Evolutionary conservation across 2,888 invertebrate genomes (phyloP), one percentile per base, ranked within the genome.

Genomic region (Malthinus flaveolus): DNA sequence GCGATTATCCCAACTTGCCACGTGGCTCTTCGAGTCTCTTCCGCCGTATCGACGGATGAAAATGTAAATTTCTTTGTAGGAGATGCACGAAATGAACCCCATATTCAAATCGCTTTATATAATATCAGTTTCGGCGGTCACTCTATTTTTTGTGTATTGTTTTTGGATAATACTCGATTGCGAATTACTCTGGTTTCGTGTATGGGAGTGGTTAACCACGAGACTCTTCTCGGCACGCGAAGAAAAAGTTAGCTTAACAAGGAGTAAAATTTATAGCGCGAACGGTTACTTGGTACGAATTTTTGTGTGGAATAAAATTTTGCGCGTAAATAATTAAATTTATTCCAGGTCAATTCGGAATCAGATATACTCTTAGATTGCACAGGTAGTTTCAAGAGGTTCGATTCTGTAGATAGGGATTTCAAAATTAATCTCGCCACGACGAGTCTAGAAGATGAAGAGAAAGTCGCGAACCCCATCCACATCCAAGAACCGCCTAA

Each of bases 351-450:
- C 33, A 83, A 84, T 66, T 86, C 86, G 1, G 86, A 87, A 59
- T 85, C 86, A 1, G 87, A 87, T 70, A 82, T 86, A 59, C 79
- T 84, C 60, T 75, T 86, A 51, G 85, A 85, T 68, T 81, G 82
- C 33, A 83, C 83, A 47, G 87, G 87, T 45, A 86, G 84, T 67
- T 87, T 87, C 73, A 85, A 85, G 67, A 80, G 86, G 36, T 87
- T 87, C 71, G 87, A 87, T 66, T 83, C 84, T 9, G 82, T 85
- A 33, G 86, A 86, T 68, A 80, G 81, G 58, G 85, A 85, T 70
- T 78, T 80, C 57, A 79, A 79, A 60, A 79, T 81, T 66, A 76
- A 80, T 7, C 74, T 81, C 36, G 79, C 81, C 61, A 79, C 79
- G 9, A 78, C 79, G 10, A 76, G 75, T 61, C 70, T 76, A 48